Conservation (phyloP, 2,888 invertebrate genomes). For the Gandaritis pyraliata region DNA sequence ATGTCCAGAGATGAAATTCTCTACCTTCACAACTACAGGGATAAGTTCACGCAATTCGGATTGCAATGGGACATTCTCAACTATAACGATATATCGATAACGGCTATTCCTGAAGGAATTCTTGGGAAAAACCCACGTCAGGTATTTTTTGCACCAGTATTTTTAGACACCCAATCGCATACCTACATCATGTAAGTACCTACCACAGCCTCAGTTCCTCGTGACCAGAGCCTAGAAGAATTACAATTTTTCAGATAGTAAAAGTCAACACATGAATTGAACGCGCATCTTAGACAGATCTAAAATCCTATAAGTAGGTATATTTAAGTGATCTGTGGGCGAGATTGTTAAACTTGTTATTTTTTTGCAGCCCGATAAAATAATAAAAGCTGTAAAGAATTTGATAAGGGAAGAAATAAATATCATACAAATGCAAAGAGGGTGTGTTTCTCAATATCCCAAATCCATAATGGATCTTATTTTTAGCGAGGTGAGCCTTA, state of each 20-base stretch:
- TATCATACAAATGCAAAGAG: conserved; percentile 78
- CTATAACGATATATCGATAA: conserved; percentile 72
- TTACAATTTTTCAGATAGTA: no score
- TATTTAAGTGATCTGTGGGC: no score
- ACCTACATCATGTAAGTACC: no score
- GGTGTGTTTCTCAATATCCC: conserved; percentile 70
- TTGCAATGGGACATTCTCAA: conserved; percentile 75
- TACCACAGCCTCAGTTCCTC: no score
- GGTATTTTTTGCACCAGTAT: conserved; percentile 57
- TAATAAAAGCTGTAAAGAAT: conserved; percentile 73
- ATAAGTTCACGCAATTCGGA: conserved; percentile 85
- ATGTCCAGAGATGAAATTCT: conserved; percentile 76
- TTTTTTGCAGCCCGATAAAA: conserved; percentile 61
- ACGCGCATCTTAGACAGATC: no score
- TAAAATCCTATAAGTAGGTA: no score
- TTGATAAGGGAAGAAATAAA: conserved; percentile 85
- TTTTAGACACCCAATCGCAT: not conserved
- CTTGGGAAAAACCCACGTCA: conserved; percentile 81
- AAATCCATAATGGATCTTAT: conserved; percentile 76
- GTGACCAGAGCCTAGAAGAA: no score
- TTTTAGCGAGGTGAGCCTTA: conserved; percentile 65
- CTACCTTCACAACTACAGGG: conserved; percentile 80
- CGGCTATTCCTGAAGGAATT: conserved; percentile 86
- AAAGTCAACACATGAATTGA: no score
- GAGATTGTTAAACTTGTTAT: no score